Percentiles rank a stretch among this genome's conserved stretches.
Evolutionary conservation across 1,140 invertebrate species (phyloP).

Genomic region (Mamestra configurata): DNA sequence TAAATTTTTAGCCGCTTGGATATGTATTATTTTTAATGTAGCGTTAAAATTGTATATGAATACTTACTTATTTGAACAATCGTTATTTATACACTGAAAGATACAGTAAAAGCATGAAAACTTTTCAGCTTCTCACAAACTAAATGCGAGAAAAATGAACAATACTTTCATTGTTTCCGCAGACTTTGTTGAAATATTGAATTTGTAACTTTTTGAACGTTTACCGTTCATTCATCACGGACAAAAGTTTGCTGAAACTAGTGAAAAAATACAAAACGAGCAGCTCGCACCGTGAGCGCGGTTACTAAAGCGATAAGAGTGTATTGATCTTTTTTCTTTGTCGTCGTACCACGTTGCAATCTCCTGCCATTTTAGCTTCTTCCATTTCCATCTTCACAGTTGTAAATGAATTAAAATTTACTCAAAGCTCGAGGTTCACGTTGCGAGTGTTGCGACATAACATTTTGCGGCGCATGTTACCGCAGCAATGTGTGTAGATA

Average conservation of each 20-base stretch:
- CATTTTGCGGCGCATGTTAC: slow-evolving; percentile 34
- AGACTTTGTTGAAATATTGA: slow-evolving; percentile 19
- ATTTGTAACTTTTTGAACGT: slow-evolving; percentile 25
- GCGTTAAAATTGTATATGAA: background rate
- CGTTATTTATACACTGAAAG: background rate
- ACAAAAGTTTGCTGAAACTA: slow-evolving; percentile 8
- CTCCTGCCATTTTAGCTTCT: slow-evolving; percentile 27
- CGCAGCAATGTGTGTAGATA: slow-evolving; percentile 21
- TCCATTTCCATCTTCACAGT: slow-evolving; percentile 11
- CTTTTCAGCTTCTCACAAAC: slow-evolving; percentile 9
- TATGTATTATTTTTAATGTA: background rate
- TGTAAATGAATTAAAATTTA: slow-evolving; percentile 8
- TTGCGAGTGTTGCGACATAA: slow-evolving; percentile 23
- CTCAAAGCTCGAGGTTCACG: background rate
- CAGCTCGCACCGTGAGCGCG: background rate
- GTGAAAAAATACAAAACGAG: slow-evolving; percentile 36
- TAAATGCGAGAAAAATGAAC: slow-evolving; percentile 10
- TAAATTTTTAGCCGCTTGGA: slow-evolving; percentile 12
- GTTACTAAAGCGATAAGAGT: slow-evolving; percentile 13
- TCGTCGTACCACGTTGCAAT: slow-evolving; percentile 14
- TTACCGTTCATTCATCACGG: slow-evolving; percentile 40
- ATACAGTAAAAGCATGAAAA: background rate
- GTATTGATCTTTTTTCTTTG: slow-evolving; percentile 20
- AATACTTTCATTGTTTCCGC: slow-evolving; percentile 19
- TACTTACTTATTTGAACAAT: no score